Evolutionary conservation across 2,113 vertebrate genomes (phyloP).

Genomic region (Excalfactoria chinensis): DNA sequence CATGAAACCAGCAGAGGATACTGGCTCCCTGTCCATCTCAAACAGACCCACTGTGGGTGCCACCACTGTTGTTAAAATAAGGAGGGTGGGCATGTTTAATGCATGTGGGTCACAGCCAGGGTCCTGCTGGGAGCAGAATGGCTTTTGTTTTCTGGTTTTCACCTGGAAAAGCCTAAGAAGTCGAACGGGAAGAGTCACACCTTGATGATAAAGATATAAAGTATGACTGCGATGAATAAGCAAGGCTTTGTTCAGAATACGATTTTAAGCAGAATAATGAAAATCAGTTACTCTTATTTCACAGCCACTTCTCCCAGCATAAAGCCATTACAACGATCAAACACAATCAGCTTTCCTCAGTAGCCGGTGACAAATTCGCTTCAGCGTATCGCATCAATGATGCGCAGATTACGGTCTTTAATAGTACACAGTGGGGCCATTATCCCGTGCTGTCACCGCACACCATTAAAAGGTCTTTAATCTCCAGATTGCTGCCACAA

Average conservation of each 20-base stretch:
- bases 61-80: neutral
- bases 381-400: neutral
- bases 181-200: neutral
- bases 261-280: neutral
- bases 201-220: neutral
- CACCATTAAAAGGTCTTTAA: slow-evolving; percentile 1
- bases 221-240: neutral
- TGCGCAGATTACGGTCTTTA: neutral
- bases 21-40: neutral
- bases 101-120: neutral
- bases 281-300: neutral
- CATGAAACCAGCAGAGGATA: neutral
- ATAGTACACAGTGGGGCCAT: slow-evolving; percentile 13
- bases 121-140: neutral
- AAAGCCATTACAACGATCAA: neutral
- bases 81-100: neutral
- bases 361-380: neutral
- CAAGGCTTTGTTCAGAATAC: neutral
- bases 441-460: neutral
- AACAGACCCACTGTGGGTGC: neutral
- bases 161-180: neutral
- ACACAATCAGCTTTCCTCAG: neutral
- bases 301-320: neutral
- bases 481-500: neutral
- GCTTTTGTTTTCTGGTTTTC: neutral